A percentile compares a stretch with the other conserved stretches of the same genome.
Conservation (phyloP, 2,888 invertebrate species). For the Drosophila phalerata region DNA sequence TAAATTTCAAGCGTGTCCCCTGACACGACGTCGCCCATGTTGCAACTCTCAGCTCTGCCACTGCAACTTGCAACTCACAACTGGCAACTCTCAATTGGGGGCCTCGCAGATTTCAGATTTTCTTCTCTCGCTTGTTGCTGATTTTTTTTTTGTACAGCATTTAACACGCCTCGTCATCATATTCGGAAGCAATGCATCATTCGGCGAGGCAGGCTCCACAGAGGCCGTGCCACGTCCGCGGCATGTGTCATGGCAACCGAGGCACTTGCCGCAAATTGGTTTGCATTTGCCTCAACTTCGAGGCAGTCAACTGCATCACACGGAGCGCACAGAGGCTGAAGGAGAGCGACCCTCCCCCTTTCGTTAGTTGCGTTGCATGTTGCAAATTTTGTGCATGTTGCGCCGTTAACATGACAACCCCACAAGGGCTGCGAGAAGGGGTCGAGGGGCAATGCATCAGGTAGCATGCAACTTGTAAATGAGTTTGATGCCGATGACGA, state of each 20-base stretch:
- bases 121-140: constrained; percentile 12
- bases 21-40: constrained; percentile 70
- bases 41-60: constrained; percentile 28
- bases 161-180: constrained; percentile 81
- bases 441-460: constrained; percentile 37
- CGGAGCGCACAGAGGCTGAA: neutral
- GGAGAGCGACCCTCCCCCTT: constrained; percentile 33
- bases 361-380: constrained; percentile 69
- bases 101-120: constrained; percentile 60
- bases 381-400: constrained; percentile 67
- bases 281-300: constrained; percentile 63
- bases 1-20: constrained; percentile 77
- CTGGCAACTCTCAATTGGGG: constrained; percentile 39
- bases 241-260: constrained; percentile 77
- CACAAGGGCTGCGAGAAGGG: neutral
- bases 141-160: constrained; percentile 45
- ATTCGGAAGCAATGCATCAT: constrained; percentile 81
- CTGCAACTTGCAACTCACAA: constrained; percentile 28
- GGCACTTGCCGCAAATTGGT: constrained; percentile 81
- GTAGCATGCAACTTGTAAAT: constrained; percentile 60
- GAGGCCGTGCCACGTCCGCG: constrained; percentile 30
- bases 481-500: constrained; percentile 50
- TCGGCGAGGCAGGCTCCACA: constrained; percentile 49
- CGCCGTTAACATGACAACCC: constrained; percentile 44
- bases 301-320: constrained; percentile 20